A percentile compares a stretch with the other conserved stretches of the same genome.
These are phyloP conservation scores for Anguilla pacifica DNA, from an alignment of 2,797 vertebrate genomes.

Conservation along the genomic window DNA sequence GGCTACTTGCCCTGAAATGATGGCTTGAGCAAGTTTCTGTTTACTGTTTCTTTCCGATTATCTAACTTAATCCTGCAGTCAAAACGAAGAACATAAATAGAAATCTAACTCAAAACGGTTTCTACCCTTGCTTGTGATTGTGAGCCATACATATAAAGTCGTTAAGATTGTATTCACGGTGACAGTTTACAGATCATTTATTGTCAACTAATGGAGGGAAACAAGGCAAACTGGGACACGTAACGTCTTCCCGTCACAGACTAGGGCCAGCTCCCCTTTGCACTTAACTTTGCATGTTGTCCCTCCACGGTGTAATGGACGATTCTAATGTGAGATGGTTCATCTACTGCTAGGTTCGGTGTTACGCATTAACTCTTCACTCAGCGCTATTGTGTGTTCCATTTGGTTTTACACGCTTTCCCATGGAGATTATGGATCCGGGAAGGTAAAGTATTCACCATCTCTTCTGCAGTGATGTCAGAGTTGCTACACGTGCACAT, in stretches of 20 bases:
- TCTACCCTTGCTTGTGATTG: not conserved
- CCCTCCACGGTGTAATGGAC: not conserved
- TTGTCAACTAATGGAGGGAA: not conserved
- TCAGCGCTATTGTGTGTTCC: not conserved
- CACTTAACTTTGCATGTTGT: not conserved
- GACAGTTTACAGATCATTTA: not conserved
- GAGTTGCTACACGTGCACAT: not conserved
- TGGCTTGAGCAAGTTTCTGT: not conserved
- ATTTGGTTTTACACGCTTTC: conserved; percentile 4
- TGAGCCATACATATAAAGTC: not conserved
- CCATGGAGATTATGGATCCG: not conserved
- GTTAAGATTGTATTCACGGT: not conserved
- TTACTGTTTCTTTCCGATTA: not conserved
- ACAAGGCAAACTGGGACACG: not conserved
- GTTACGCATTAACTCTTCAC: not conserved
- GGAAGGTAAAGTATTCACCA: not conserved
- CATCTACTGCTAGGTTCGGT: no score
- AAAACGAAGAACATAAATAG: not conserved
- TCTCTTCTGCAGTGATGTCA: not conserved
- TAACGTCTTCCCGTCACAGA: not conserved
- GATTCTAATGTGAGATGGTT: not conserved
- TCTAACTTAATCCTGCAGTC: not conserved
- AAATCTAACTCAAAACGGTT: not conserved
- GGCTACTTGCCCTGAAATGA: not conserved
- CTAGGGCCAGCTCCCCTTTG: not conserved